Evolutionary conservation across 2,113 vertebrate genomes (phyloP), one percentile per base, ranked within the genome.

Genomic region (Aspidoscelis tigris): DNA sequence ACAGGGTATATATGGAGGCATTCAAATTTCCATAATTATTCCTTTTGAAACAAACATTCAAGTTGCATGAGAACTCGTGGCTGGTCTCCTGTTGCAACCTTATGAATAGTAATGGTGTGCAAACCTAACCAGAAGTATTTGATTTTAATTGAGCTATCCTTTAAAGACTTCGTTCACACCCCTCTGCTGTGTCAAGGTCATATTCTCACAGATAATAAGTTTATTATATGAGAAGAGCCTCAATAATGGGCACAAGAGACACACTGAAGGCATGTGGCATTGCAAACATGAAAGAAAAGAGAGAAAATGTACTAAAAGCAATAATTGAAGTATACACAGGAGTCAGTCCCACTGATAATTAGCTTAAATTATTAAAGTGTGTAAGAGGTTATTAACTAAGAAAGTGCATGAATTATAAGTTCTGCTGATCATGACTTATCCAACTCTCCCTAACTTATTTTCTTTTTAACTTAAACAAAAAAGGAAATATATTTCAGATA

Each of bases 81-180:
- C 82, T 93, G 81, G 44, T 85, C 89, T 41, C 82, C n/a, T 50
- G 81, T 86, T 90, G 84, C 80, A 69, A 73, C 88, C 94, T 95
- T 93, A 95, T 95, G 95, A 95, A 96, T 95, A 95, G 90, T 95
- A 95, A 95, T 96, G 94, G 94, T 93, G 93, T 92, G 89, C 94
- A 96, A 94, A 93, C 92, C 92, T 93, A 93, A 94, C 88, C 87
- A 92, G 91, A 95, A 87, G 90, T 92, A 94, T 93, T 93, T 89
- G 90, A 87, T 95, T 96, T 96, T 96, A 96, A 96, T 94, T 96
- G 96, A 95, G 95, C 94, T 94, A 94, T 96, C 94, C 92, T 96
- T 95, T 94, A 94, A 95, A 96, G 90, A 80, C 65, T 75, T 76
- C 88, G 89, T 93, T 85, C 90, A 22, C 71, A 22, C 26, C 2